Evolutionary conservation across 2,888 invertebrate genomes (phyloP), one percentile per base, ranked within the genome.

Genomic region (Meandrusa payeni): DNA sequence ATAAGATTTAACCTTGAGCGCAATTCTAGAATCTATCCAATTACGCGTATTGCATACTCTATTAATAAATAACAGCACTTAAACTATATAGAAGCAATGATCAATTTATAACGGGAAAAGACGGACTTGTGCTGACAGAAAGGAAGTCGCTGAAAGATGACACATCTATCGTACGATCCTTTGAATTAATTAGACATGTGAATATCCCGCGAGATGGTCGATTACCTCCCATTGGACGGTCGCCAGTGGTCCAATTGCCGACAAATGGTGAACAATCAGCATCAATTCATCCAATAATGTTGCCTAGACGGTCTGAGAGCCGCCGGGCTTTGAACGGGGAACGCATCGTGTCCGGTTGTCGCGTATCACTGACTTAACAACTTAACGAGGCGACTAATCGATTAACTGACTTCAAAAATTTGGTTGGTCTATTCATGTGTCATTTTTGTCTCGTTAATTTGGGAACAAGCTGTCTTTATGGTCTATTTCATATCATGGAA

Each of bases 261-360:
- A 69, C 71, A 82, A 86, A 80, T 83, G 71, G 75, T 49, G 71
- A 57, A 69, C 86, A 86, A 86, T 86, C 83, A 82, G 60, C 67
- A 57, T 54, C 86, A 86, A 86, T 86, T 86, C 58, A 68, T 65
- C 72, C 86, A 83, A 85, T 86, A 79, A 77, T n/a, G 61, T 68
- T 57, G 37, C 42, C 64, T 63, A 73, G 70, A 70, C 71, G 62
- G 61, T 65, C 60, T 57, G 53, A 52, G 54, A 45, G 23, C 38
- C 39, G 32, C 24, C 29, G 36, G 29, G 40, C 32, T 41, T 26
- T 19, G 40, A 17, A 41, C 19, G 23, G 27, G 33, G 38, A 23
- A 32, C 38, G 29, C 34, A 38, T 34, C 48, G 46, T 54, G 59
- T 57, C 59, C 61, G 56, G 60, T 57, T 34, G 34, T 22, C 23